Base-by-base conservation (phyloP, 2,797 vertebrate species). In the Leptoclinus maculatus region DNA sequence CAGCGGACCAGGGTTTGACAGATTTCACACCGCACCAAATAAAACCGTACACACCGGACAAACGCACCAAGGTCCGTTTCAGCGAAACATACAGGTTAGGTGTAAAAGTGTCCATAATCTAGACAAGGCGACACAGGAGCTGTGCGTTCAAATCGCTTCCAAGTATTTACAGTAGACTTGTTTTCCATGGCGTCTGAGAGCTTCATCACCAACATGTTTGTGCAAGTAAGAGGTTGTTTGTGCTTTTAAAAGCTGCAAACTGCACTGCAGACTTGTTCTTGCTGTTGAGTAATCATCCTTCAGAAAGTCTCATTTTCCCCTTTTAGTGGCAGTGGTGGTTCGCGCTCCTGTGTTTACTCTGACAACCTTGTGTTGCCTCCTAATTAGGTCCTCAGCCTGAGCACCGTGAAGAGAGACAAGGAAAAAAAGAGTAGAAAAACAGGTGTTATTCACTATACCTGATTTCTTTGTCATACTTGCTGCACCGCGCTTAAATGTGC, bases 321-420 rank as follows among this genome's bases (percentile, higher is more conserved):
- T 75, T 58, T 80, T 17, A 17, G 66, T 66, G 71, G 58, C 27
- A 36, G 63, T 7, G 38, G 68, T 65, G 63, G n/a, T 21, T 23
- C 56, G 43, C 69, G 78, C 66, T 60, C 49, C 23, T 64, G 65
- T 64, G 65, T 84, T 86, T 85, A 14, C 58, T 60, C 62, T 58
- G 71, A 75, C 64, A 68, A 65, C 17, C 57, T 68, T 43, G 51
- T 81, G 77, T 76, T 62, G 66, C 79, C 59, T 67, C 56, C 66
- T 88, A 85, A 89, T 91, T 80, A 89, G 78, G 60, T 72, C 19
- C 68, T 84, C 69, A 59, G 78, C 32, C 23, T 79, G 75, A 80
- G 71, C 66, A 70, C 32, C 9, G 49, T 32, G 60, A 82, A 65
- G 29, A 64, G n/a, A 75, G 34, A 43, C 64, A 9, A 56, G 39